Base-by-base conservation (phyloP, 2,888 invertebrate species). In the Steromphala cineraria region DNA sequence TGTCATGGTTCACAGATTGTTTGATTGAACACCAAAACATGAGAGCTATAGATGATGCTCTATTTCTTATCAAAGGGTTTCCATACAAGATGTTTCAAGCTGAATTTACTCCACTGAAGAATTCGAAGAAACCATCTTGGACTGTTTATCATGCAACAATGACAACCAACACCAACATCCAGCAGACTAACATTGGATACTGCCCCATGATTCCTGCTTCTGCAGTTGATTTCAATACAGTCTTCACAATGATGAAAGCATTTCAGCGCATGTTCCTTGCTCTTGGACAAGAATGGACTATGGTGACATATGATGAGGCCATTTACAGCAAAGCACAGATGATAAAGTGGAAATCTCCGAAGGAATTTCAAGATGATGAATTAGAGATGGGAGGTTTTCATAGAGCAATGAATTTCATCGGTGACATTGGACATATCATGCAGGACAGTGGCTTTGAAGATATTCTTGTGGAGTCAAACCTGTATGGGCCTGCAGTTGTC, bases 311-410 rank as follows among this genome's bases (percentile, higher is more conserved):
- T 67, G 75, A 82, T 52, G 82, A 82, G 53, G 80, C 80, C 19
- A 82, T 82, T 53, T 82, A 82, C 71, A 80, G 82, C 62, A 82
- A 82, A 71, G 82, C 77, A 36, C 82, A 80, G 31, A 76, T 80
- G 55, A 82, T 82, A 17, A 80, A 82, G 53, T 80, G 82, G 79
- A 79, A 75, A 75, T 75, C 75, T 62, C 21, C 67, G 24, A 56
- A 40, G 31, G 56, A 80, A 36, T 82, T 82, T 71, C 46, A 36
- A 24, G 55, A 53, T 53, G 80, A 82, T 80, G 77, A 82, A 24
- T 28, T 82, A 67, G 77, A 77, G 67, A 77, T 80, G 77, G 76
- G 80, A 52, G 82, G 77, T 13, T 80, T 82, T 76, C 77, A 80
- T 15, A 80, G 80, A 77, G 82, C 74, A 10, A 80, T 80, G 74